phyloP scores from a whole-genome alignment of 2,113 vertebrate genomes.

The Talpa occidentalis region DNA sequence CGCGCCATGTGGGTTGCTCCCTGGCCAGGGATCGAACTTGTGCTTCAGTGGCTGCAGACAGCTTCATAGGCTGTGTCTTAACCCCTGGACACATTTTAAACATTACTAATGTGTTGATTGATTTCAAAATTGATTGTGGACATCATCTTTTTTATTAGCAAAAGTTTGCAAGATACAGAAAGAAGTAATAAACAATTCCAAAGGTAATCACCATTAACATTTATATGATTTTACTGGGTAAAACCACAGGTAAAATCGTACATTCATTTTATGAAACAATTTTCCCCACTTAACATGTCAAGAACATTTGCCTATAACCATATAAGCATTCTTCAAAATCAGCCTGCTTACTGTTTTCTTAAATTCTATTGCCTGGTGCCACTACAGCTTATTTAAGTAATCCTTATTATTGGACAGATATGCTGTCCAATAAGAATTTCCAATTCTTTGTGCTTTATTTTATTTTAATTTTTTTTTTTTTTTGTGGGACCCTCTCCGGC shows the following conservation, averaged over 20 bases:
- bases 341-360: background rate
- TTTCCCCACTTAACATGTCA: background rate
- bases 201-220: background rate
- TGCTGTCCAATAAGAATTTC: too few relatives aligned
- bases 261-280: background rate
- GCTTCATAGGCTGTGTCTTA: too few relatives aligned
- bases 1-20: too few relatives aligned
- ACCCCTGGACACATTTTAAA: background rate
- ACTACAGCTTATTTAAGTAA: background rate
- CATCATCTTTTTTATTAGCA: background rate
- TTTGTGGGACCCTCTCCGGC: too few relatives aligned
- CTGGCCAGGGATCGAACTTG: too few relatives aligned
- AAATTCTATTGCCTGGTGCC: background rate
- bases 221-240: background rate
- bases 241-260: background rate
- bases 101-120: background rate
- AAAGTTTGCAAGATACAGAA: background rate
- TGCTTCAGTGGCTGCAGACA: too few relatives aligned
- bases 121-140: background rate
- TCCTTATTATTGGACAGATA: background rate
- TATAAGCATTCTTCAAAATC: slow-evolving; percentile 10
- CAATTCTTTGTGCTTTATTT: background rate
- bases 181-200: background rate
- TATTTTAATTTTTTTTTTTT: too few relatives aligned
- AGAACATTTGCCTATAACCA: background rate